Evolutionary conservation across 2,888 invertebrate genomes (phyloP).

Genomic region (Clostera curtula): DNA sequence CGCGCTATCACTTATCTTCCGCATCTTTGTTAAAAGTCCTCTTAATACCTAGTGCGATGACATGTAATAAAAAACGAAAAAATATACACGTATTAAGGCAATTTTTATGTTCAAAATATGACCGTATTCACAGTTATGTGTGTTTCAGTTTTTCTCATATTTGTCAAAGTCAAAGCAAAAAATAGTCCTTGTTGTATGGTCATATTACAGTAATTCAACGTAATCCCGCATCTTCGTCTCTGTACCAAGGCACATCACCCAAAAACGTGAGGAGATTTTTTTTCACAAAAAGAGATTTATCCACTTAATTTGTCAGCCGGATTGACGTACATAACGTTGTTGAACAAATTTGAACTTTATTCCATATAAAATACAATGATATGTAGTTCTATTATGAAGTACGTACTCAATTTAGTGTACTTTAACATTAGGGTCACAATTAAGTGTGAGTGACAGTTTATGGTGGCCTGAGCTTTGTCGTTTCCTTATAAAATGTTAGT

Average conservation of each 20-base stretch:
- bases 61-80: too few species aligned
- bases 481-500: slow-evolving; percentile 29
- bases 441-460: slow-evolving; percentile 38
- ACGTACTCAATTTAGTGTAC: slow-evolving; percentile 10
- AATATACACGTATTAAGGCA: too few species aligned
- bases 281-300: slow-evolving; percentile 16
- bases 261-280: slow-evolving; percentile 14
- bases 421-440: slow-evolving; percentile 28
- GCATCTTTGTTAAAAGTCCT: too few species aligned
- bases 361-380: not conserved
- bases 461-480: slow-evolving; percentile 28
- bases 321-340: too few species aligned
- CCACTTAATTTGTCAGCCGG: slow-evolving; percentile 17
- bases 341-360: slow-evolving; percentile 12
- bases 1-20: too few species aligned
- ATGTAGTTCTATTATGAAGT: slow-evolving; percentile 12
- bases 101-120: too few species aligned
- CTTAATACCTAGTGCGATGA: too few species aligned
- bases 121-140: too few species aligned
- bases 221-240: not conserved
- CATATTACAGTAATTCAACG: not conserved
- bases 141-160: too few species aligned
- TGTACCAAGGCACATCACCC: slow-evolving; percentile 10
- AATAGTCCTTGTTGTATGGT: not conserved
- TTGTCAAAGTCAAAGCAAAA: not conserved